These are phyloP conservation scores for Todiramphus saurophagus DNA, from an alignment of 2,113 vertebrate genomes.

Conservation along the genomic window DNA sequence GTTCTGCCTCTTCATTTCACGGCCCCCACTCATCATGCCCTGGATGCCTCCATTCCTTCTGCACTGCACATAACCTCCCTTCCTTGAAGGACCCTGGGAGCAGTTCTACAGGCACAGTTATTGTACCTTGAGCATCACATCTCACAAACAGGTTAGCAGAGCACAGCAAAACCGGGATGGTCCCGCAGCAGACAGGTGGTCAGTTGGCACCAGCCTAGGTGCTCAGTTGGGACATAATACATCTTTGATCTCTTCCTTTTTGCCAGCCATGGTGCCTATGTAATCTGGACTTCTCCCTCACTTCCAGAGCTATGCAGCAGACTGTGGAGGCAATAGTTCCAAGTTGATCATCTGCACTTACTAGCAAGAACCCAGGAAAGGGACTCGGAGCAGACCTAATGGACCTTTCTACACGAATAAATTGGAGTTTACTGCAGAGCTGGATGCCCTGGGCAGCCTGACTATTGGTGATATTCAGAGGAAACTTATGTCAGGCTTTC, in stretches of 20 bases:
- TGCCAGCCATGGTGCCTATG: background rate
- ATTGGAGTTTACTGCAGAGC: background rate
- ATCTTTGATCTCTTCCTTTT: background rate
- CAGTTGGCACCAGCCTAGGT: background rate
- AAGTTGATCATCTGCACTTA: background rate
- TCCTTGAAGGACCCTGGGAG: background rate
- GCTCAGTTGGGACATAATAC: background rate
- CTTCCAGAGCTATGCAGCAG: background rate
- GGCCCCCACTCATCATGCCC: background rate
- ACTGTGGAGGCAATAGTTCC: background rate
- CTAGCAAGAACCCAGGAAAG: background rate
- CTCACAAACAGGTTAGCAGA: background rate
- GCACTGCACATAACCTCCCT: background rate
- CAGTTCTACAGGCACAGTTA: background rate
- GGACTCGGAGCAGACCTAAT: background rate
- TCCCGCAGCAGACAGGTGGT: background rate
- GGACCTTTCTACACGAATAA: background rate
- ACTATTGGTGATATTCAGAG: background rate
- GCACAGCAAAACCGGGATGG: background rate
- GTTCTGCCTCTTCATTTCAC: background rate
- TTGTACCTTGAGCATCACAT: background rate
- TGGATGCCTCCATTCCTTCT: background rate
- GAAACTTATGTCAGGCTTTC: background rate
- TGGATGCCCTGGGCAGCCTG: background rate
- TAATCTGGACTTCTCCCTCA: background rate